phyloP scores from a whole-genome alignment of 2,113 vertebrate species.

The Pseudorhombus dupliciocellatus region DNA sequence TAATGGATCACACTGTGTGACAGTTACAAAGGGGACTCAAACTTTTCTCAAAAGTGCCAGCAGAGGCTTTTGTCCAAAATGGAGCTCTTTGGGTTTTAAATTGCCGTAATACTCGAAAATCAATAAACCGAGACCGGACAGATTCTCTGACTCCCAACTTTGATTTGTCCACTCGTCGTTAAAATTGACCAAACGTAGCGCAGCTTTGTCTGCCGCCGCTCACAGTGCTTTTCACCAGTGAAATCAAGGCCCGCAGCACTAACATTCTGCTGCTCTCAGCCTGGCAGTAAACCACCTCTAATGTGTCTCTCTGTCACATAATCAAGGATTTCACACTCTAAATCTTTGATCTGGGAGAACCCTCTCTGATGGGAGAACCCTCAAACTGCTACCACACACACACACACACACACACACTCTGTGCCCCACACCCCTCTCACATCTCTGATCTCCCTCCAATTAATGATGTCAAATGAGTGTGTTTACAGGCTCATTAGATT shows the following conservation, averaged over 20 bases:
- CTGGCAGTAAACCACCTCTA: slow-evolving; percentile 78
- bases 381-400: slow-evolving; percentile 53
- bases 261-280: slow-evolving; percentile 68
- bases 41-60: slow-evolving; percentile 58
- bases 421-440: slow-evolving; percentile 60
- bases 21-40: slow-evolving; percentile 47
- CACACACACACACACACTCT: not conserved
- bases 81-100: slow-evolving; percentile 21
- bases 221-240: slow-evolving; percentile 46
- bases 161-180: slow-evolving; percentile 56
- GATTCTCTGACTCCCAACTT: slow-evolving; percentile 33
- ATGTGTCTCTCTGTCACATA: slow-evolving; percentile 84
- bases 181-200: slow-evolving; percentile 58
- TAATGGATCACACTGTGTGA: slow-evolving; percentile 63
- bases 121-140: slow-evolving; percentile 30
- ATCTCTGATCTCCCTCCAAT: slow-evolving; percentile 85
- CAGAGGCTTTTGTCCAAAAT: slow-evolving; percentile 39
- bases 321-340: slow-evolving; percentile 84
- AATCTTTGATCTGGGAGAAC: slow-evolving; percentile 86
- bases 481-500: slow-evolving; percentile 87
- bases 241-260: slow-evolving; percentile 68
- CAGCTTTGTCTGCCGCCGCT: slow-evolving; percentile 35
- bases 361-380: slow-evolving; percentile 82
- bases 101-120: slow-evolving; percentile 39
- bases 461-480: slow-evolving; percentile 87